Evolutionary conservation across 2,797 vertebrate species (phyloP).

Genomic region (Acipenser transmontanus): DNA sequence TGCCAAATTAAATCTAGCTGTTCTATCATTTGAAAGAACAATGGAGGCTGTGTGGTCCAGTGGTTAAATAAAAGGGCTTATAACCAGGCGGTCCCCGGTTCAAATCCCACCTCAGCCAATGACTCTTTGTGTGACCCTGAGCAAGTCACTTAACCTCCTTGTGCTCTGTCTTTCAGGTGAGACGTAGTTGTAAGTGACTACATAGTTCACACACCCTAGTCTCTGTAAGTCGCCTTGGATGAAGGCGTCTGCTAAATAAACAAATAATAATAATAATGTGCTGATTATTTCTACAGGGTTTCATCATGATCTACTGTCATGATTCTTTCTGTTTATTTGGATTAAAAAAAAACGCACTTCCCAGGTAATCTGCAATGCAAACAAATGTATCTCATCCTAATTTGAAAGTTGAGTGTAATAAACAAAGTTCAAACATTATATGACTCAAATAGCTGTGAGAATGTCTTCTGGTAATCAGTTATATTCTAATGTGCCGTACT

Average conservation of each 20-base stretch:
- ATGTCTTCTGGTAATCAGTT: too few relatives aligned
- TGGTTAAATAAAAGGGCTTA: too few relatives aligned
- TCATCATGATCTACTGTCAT: slow-evolving; percentile 15
- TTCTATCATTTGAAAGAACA: slow-evolving; percentile 15
- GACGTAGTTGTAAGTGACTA: too few relatives aligned
- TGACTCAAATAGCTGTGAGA: background rate
- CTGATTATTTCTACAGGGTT: slow-evolving; percentile 36
- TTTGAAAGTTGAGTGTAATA: background rate
- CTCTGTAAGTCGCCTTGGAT: too few relatives aligned
- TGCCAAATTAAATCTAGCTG: slow-evolving; percentile 25
- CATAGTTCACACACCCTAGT: too few relatives aligned
- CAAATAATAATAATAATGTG: slow-evolving; percentile 11
- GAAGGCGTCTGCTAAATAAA: too few relatives aligned
- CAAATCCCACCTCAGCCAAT: too few relatives aligned
- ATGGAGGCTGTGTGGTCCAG: background rate
- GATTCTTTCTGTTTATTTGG: slow-evolving; percentile 17
- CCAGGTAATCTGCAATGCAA: slow-evolving; percentile 5
- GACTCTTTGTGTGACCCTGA: too few relatives aligned
- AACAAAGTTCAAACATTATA: slow-evolving; percentile 2
- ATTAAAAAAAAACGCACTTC: slow-evolving; percentile 9
- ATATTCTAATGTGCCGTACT: too few relatives aligned
- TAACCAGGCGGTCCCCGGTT: too few relatives aligned
- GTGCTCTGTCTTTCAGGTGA: too few relatives aligned
- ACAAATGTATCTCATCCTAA: slow-evolving; percentile 2
- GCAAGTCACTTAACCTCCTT: too few relatives aligned